Base-by-base conservation (phyloP, 2,797 vertebrate species). In the Aphelocoma californica region DNA sequence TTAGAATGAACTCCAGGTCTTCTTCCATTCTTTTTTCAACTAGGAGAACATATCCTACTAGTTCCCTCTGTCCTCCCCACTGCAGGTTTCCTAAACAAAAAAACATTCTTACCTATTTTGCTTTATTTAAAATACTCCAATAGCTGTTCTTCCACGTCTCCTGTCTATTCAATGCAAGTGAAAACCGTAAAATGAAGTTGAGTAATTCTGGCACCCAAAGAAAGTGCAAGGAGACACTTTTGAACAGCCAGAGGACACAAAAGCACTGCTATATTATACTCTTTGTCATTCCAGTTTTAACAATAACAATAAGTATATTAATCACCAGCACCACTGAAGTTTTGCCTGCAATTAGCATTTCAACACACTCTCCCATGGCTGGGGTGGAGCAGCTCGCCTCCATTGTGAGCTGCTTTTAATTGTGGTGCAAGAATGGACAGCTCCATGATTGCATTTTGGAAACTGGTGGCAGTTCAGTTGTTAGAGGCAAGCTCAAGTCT, bases 251-350 rank as follows among this genome's bases (percentile, higher is more conserved):
- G 97, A 96, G 95, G 97, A 98, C 96, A 97, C 62, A 54, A 85
- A 95, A 90, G 96, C 94, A 89, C 92, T 89, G 67, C 93, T 94
- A 73, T 93, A 94, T 95, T 95, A 94, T 92, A 86, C 95, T 90
- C 95, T 97, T 97, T 98, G 97, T 97, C 97, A 97, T 97, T 97
- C 94, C 87, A 86, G 86, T 97, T 97, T 97, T 96, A 97, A 96
- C 96, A 95, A 87, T 96, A 96, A 95, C 93, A 93, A 61, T 97
- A 97, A 97, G 88, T 96, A 95, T 97, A 97, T 96, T 97, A 98
- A 97, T 97, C 97, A 97, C 86, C 97, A 96, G 86, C 87, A 95
- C 87, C 84, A 89, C 81, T 51, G 67, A 93, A 93, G 70, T 93
- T 96, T 96, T 91, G 80, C 90, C 64, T 77, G 88, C 95, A 96